Percentiles rank a stretch among this genome's conserved stretches.
Conservation (phyloP, 35 echinoderm and acorn worm species). For the Heliocidaris tuberculata region DNA sequence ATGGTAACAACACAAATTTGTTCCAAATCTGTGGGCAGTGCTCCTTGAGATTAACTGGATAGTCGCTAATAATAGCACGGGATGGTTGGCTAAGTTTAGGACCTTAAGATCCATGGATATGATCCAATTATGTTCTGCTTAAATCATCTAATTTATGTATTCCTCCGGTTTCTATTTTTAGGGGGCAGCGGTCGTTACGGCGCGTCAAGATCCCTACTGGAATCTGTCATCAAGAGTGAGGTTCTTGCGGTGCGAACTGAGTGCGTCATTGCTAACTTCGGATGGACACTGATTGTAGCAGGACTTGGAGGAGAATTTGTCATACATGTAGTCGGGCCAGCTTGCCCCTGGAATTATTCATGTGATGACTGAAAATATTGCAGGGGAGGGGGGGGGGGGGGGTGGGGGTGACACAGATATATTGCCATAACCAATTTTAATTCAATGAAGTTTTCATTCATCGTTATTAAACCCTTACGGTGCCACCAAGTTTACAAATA, state of each 20-base stretch:
- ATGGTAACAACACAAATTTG: not conserved
- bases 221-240: not conserved
- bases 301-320: not conserved
- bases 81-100: conserved; percentile 20
- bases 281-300: not conserved
- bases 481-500: too few relatives aligned
- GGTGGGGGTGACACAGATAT: too few relatives aligned
- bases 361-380: not conserved
- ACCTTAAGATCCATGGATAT: not conserved
- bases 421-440: too few relatives aligned
- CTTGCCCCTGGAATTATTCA: not conserved
- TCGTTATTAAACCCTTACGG: too few relatives aligned
- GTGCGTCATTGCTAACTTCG: not conserved
- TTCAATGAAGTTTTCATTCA: too few relatives aligned
- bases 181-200: not conserved
- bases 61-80: not conserved
- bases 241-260: not conserved
- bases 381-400: not conserved
- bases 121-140: conserved; percentile 34
- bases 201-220: not conserved
- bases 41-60: not conserved
- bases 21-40: conserved; percentile 15
- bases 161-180: conserved; percentile 27
- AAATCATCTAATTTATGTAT: conserved; percentile 36
- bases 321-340: not conserved